Evolutionary conservation across 2,113 vertebrate species (phyloP).

Genomic region (Forbesichthys papilliferus): DNA sequence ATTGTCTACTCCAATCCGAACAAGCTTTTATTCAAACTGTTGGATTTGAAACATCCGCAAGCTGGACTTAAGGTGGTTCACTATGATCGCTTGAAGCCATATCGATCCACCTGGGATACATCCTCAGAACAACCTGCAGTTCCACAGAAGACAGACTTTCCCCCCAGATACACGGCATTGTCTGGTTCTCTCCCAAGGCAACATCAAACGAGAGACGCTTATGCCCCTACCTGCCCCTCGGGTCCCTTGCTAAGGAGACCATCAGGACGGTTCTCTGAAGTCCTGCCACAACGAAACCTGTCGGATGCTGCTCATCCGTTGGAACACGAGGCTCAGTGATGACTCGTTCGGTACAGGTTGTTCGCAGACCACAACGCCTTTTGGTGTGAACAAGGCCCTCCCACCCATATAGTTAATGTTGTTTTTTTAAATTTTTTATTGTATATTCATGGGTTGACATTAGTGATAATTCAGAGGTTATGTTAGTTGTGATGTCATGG

Average conservation of each 20-base stretch:
- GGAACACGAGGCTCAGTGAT: no score
- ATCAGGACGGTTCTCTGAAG: no score
- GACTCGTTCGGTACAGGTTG: background rate
- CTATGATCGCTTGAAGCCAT: background rate
- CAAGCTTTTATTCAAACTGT: background rate
- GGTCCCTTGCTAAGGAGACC: background rate
- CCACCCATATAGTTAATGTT: background rate
- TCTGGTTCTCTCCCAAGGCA: background rate
- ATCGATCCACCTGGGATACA: background rate
- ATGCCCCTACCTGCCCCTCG: background rate
- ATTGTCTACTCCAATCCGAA: background rate
- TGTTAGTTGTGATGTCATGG: background rate
- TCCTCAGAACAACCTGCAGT: background rate
- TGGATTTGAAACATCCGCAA: background rate
- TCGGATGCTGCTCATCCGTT: no score
- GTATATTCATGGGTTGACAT: background rate
- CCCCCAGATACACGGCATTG: background rate
- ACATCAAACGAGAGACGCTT: background rate
- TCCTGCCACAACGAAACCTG: no score
- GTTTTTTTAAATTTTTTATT: no score
- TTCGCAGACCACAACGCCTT: background rate
- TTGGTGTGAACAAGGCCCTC: background rate
- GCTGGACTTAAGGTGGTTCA: slow-evolving; percentile 1
- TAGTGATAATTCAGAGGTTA: background rate
- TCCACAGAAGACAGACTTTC: background rate